Evolutionary conservation across 2,888 invertebrate species (phyloP).

Genomic region (Ctenicera cuprea): DNA sequence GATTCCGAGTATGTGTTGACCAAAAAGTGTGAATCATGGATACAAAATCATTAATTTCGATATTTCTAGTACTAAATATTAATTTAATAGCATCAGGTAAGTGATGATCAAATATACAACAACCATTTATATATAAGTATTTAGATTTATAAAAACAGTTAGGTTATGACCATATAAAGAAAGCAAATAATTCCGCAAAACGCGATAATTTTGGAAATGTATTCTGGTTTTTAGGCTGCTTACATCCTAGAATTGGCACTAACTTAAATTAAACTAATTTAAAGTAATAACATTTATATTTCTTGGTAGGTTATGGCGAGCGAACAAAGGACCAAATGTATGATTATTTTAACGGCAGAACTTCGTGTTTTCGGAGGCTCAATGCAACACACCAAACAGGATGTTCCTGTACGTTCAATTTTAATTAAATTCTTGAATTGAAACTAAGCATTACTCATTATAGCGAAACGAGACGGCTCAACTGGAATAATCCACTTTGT

Average conservation of each 20-base stretch:
- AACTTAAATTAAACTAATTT: neutral
- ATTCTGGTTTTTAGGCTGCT: neutral
- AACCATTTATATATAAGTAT: slow-evolving; percentile 4
- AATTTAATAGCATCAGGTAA: slow-evolving; percentile 33
- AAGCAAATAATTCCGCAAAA: neutral
- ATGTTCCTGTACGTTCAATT: slow-evolving; percentile 88
- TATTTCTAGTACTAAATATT: slow-evolving; percentile 25
- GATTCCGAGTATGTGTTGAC: neutral
- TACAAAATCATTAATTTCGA: slow-evolving; percentile 36
- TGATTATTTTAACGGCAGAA: slow-evolving; percentile 80
- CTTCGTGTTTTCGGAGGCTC: slow-evolving; percentile 90
- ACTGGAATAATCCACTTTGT: slow-evolving; percentile 90
- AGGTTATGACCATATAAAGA: neutral
- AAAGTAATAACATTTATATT: neutral
- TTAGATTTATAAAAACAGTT: neutral
- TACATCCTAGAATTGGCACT: neutral
- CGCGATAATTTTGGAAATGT: neutral
- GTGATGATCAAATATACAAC: no score
- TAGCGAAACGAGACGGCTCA: slow-evolving; percentile 85
- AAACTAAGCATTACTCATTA: neutral
- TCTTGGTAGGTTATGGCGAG: slow-evolving; percentile 73
- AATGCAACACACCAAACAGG: slow-evolving; percentile 98
- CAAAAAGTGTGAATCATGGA: slow-evolving; percentile 38
- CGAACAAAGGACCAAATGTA: slow-evolving; percentile 90
- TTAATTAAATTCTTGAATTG: neutral